These are phyloP conservation scores for Zosterops borbonicus DNA, from an alignment of 2,113 vertebrate species.

Conservation along the genomic window DNA sequence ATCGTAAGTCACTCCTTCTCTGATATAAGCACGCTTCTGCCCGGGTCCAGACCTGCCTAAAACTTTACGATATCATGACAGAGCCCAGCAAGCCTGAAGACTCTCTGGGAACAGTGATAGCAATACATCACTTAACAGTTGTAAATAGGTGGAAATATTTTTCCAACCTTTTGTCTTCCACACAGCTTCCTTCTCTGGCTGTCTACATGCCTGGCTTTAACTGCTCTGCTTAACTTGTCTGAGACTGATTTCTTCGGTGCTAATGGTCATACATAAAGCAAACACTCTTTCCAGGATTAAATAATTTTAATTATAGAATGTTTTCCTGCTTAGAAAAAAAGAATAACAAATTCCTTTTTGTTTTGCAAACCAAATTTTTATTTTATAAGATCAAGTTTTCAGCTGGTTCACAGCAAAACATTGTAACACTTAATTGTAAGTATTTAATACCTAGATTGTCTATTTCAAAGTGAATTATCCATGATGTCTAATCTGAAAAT, in stretches of 20 bases:
- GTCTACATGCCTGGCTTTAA: accelerated
- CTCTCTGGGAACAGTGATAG: background rate
- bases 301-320: background rate
- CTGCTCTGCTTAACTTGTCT: background rate
- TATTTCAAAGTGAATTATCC: slow-evolving; percentile 40
- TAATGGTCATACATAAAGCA: background rate
- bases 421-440: background rate
- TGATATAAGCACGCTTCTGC: no score
- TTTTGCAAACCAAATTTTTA: slow-evolving; percentile 8
- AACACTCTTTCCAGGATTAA: background rate
- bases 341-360: background rate
- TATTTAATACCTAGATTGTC: slow-evolving; percentile 42
- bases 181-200: background rate
- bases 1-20: no score
- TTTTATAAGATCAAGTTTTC: background rate
- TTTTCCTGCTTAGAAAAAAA: background rate
- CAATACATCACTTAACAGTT: background rate
- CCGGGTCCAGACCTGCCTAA: no score
- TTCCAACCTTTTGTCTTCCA: background rate
- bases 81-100: no score
- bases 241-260: background rate
- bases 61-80: no score
- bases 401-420: background rate
- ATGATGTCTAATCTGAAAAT: slow-evolving; percentile 13
- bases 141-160: background rate